These are phyloP conservation scores for Acanthococcus lagerstroemiae DNA, from an alignment of 2,888 invertebrate species.

Conservation along the genomic window DNA sequence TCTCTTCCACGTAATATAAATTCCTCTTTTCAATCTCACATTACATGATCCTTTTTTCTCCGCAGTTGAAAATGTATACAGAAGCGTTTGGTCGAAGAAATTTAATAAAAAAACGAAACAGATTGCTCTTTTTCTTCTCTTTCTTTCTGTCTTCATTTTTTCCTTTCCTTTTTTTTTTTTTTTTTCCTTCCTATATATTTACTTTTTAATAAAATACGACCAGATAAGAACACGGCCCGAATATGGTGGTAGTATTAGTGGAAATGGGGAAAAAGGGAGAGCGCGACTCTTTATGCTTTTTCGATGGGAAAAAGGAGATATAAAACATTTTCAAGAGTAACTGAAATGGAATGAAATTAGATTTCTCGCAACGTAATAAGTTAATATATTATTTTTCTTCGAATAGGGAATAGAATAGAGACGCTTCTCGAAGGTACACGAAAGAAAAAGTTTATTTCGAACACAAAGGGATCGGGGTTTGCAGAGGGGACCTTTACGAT, in stretches of 20 bases:
- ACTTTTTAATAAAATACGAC: slow-evolving; percentile 28
- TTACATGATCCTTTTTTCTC: slow-evolving; percentile 2
- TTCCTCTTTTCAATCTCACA: neutral
- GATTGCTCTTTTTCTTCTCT: slow-evolving; percentile 13
- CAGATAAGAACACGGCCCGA: slow-evolving; percentile 21
- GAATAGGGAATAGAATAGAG: slow-evolving; percentile 3
- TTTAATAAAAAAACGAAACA: slow-evolving; percentile 24
- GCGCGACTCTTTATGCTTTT: slow-evolving; percentile 16
- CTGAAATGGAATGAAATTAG: slow-evolving; percentile 28
- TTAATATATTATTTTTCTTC: slow-evolving; percentile 21
- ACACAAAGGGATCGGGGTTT: too few relatives aligned
- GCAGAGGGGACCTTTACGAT: too few relatives aligned
- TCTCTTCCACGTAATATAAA: too few relatives aligned
- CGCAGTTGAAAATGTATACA: neutral
- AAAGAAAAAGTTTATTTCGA: too few relatives aligned
- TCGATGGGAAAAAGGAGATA: slow-evolving; percentile 23
- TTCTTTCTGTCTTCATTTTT: slow-evolving; percentile 4
- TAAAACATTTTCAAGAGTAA: slow-evolving; percentile 21
- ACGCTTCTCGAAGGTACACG: too few relatives aligned
- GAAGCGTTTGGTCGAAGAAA: slow-evolving; percentile 23
- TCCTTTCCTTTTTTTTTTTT: neutral
- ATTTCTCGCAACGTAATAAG: slow-evolving; percentile 17
- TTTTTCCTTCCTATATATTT: slow-evolving; percentile 8
- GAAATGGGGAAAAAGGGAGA: slow-evolving; percentile 11
- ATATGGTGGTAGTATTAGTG: slow-evolving; percentile 15